Conservation (phyloP, 2,888 invertebrate species). For the Acanthosepion lycidas region DNA sequence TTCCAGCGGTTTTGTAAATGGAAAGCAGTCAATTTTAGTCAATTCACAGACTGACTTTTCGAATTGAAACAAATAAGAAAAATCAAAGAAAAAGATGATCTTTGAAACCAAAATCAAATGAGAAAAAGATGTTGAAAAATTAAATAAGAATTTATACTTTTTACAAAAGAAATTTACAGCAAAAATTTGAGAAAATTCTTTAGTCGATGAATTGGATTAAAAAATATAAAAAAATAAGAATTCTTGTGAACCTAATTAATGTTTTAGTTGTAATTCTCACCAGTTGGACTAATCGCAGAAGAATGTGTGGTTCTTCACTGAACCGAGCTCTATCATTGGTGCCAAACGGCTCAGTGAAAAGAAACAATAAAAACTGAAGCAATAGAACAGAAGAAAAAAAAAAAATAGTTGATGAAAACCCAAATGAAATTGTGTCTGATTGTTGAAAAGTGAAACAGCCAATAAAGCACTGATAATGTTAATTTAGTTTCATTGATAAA, state of each 20-base stretch:
- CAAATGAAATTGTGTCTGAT: background rate
- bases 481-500: background rate
- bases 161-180: slow-evolving; percentile 24
- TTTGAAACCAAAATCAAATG: background rate
- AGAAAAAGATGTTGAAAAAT: background rate
- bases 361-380: background rate
- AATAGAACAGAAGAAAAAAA: background rate
- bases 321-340: too few relatives aligned
- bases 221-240: background rate
- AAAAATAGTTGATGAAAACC: background rate
- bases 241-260: background rate
- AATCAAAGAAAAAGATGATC: background rate
- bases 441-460: background rate
- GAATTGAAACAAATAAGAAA: background rate
- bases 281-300: background rate
- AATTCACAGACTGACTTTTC: background rate
- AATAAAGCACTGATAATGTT: background rate
- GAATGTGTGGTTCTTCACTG: background rate
- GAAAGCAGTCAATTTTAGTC: background rate
- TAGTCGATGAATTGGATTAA: background rate
- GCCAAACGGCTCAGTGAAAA: background rate
- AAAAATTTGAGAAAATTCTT: background rate
- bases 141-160: background rate
- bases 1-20: background rate
- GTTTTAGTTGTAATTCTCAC: background rate